These are phyloP conservation scores for Pollenia amentaria DNA, from an alignment of 2,888 invertebrate genomes.

Conservation along the genomic window DNA sequence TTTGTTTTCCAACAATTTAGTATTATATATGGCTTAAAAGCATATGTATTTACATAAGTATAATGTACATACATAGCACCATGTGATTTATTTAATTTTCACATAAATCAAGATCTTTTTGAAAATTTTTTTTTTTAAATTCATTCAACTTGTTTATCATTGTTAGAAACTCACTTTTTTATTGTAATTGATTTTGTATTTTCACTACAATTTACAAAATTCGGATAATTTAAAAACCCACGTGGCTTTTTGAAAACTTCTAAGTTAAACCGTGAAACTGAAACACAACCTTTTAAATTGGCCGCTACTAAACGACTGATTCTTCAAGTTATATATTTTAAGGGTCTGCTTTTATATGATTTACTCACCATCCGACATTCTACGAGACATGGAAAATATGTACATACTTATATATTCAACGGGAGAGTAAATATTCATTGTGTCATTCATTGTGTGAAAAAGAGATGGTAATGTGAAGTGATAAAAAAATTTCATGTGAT, in stretches of 20 bases:
- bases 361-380: neutral
- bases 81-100: conserved; percentile 27
- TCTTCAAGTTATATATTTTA: conserved; percentile 38
- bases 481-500: no score
- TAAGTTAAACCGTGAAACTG: conserved; percentile 74
- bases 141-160: neutral
- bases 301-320: conserved; percentile 75
- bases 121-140: conserved; percentile 3
- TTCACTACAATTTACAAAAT: conserved; percentile 44
- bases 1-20: no score
- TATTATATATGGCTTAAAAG: no score
- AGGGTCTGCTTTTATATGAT: neutral
- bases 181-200: conserved; percentile 25
- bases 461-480: no score
- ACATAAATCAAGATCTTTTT: neutral
- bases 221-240: conserved; percentile 70
- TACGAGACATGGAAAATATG: neutral
- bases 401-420: no score
- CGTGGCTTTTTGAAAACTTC: conserved; percentile 77
- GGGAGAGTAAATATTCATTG: no score
- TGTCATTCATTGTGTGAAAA: no score
- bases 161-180: conserved; percentile 61
- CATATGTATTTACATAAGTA: neutral
- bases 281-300: conserved; percentile 72
- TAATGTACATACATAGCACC: conserved; percentile 8